phyloP scores from a whole-genome alignment of 2,113 vertebrate species.

The Erinaceus europaeus region DNA sequence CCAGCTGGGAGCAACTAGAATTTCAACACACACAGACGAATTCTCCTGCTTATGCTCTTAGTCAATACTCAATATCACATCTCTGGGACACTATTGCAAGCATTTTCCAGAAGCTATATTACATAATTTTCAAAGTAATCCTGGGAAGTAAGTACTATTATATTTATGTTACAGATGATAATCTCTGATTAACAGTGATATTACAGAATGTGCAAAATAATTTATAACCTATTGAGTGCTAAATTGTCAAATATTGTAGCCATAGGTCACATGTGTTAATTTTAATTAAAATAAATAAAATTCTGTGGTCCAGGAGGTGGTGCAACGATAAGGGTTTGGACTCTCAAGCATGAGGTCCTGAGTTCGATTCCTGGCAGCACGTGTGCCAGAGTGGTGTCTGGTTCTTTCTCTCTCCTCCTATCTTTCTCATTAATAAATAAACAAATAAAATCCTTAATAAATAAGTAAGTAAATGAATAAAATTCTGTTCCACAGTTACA shows the following conservation, averaged over 20 bases:
- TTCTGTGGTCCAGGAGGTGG: no score
- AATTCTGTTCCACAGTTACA: not conserved
- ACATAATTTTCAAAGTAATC: constrained; percentile 26
- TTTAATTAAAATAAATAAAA: constrained; percentile 16
- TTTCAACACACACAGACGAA: not conserved
- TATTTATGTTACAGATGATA: not conserved
- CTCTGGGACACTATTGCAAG: not conserved
- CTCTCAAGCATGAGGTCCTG: no score
- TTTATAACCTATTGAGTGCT: not conserved
- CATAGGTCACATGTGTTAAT: not conserved
- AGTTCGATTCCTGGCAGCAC: no score
- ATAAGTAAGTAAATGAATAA: no score
- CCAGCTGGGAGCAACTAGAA: not conserved
- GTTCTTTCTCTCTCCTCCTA: no score
- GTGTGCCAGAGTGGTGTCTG: no score
- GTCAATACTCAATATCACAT: not conserved
- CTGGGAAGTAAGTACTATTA: not conserved
- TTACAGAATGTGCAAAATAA: not conserved
- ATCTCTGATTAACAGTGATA: not conserved
- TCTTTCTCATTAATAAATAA: no score
- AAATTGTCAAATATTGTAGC: not conserved
- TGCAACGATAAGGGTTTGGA: no score
- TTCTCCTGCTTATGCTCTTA: not conserved
- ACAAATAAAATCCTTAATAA: no score
- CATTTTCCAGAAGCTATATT: not conserved